These are phyloP conservation scores for Hippocampus guttulatus DNA, from an alignment of 2,113 vertebrate genomes.

Conservation along the genomic window DNA sequence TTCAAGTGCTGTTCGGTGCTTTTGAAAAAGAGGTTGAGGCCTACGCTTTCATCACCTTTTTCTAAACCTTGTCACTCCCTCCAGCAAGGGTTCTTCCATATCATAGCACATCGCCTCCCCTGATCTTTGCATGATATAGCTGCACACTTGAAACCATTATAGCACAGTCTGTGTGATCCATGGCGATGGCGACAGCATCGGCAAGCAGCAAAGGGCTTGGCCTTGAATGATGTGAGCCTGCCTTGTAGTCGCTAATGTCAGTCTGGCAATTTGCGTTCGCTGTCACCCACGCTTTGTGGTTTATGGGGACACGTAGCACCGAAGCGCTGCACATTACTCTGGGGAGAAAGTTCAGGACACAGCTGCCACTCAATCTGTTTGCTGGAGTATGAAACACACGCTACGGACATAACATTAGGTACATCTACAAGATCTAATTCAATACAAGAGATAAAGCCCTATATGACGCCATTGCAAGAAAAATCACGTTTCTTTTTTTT, in stretches of 20 bases:
- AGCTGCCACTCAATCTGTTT: slow-evolving; percentile 29
- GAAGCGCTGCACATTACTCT: slow-evolving; percentile 16
- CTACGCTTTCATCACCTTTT: neutral
- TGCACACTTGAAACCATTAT: slow-evolving; percentile 1
- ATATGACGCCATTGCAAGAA: neutral
- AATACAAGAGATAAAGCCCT: neutral
- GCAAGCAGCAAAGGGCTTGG: neutral
- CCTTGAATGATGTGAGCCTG: slow-evolving; percentile 25
- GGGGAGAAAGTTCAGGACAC: slow-evolving; percentile 23
- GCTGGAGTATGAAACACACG: slow-evolving; percentile 7
- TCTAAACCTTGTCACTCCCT: slow-evolving; percentile 11
- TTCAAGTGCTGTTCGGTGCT: slow-evolving; percentile 10
- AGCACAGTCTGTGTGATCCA: slow-evolving; percentile 23
- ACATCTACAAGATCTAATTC: neutral
- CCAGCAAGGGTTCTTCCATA: neutral
- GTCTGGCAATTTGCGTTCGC: slow-evolving; percentile 24
- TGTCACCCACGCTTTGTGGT: slow-evolving; percentile 14
- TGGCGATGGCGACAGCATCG: slow-evolving; percentile 24
- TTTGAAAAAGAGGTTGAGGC: slow-evolving; percentile 15
- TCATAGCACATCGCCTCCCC: neutral
- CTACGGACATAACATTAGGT: neutral
- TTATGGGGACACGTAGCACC: slow-evolving; percentile 23
- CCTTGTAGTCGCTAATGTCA: slow-evolving; percentile 33
- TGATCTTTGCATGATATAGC: slow-evolving; percentile 13
- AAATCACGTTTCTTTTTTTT: neutral